Conservation (phyloP, 2,888 invertebrate genomes). For the Eustalomyia histrio region DNA sequence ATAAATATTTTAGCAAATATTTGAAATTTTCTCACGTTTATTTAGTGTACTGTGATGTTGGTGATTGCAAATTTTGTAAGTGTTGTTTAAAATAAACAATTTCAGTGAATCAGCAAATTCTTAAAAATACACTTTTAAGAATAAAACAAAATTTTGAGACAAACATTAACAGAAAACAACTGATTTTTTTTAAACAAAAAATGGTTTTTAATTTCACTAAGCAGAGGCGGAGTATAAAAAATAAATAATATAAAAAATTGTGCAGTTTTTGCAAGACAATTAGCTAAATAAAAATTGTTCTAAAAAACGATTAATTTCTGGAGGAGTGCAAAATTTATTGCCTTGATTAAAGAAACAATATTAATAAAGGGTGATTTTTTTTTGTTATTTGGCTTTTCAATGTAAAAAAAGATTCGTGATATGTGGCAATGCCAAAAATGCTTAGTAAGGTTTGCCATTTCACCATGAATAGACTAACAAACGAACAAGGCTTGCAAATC, state of each 20-base stretch:
- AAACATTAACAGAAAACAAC: constrained; percentile 1
- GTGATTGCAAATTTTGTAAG: background rate
- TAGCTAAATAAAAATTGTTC: too few relatives aligned
- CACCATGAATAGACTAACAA: too few relatives aligned
- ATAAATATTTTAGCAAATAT: constrained; percentile 1
- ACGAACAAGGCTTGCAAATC: too few relatives aligned
- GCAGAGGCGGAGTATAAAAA: background rate
- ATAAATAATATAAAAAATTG: background rate
- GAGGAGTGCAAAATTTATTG: too few relatives aligned
- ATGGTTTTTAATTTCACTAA: constrained; percentile 1
- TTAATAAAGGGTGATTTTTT: too few relatives aligned
- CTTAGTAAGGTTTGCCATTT: too few relatives aligned
- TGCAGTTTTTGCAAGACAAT: too few relatives aligned
- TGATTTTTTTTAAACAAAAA: background rate
- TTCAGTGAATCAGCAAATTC: constrained; percentile 24
- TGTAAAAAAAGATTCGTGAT: too few relatives aligned
- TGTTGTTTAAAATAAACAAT: constrained; percentile 8
- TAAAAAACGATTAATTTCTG: too few relatives aligned
- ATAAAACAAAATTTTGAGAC: background rate
- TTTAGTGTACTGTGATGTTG: background rate
- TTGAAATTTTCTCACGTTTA: constrained; percentile 15
- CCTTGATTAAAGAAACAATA: too few relatives aligned
- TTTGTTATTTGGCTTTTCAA: too few relatives aligned
- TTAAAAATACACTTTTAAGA: constrained; percentile 4
- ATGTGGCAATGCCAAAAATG: too few relatives aligned